Base-by-base conservation (phyloP, 1,140 invertebrate species). In the Dendroctonus valens region DNA sequence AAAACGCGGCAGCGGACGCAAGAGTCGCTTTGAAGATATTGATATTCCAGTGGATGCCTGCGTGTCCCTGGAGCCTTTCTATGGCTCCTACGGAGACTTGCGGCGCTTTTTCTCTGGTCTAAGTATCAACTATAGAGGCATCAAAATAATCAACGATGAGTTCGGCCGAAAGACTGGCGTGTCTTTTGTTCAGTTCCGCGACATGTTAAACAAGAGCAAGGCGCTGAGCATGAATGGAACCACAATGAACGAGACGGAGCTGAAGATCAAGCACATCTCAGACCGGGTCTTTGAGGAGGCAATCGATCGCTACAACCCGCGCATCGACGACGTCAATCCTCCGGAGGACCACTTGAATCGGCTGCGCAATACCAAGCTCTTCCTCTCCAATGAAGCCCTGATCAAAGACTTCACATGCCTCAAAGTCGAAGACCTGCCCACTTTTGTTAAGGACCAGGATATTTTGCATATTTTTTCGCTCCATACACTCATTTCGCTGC, bases 81-180 rank as follows among this genome's bases (percentile, higher is more conserved):
- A 71, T 50, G 77, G 88, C 0, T 85, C 83, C n/a, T 92, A 92
- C 73, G 84, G 85, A 15, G 92, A 95, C 73, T 80, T 97, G 0
- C 81, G 91, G 8, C 85, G 89, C 57, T 90, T 94, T 66, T 96
- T 97, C 75, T 83, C 85, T 5, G 87, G 87, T 7, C 84, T 89
- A 55, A 86, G 87, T 72, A 92, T 96, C 44, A 86, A 89, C 7
- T 89, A 89, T 66, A 89, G 91, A 73, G 91, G 92, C 5, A 85
- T 97, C 40, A 95, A 95, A 78, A 82, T 96, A 69, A 87, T 93
- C 7, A 91, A 89, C 73, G 90, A 94, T 70, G 84, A 86, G 9
- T 84, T 87, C 68, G 93, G 94, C 0, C 85, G 87, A 38, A 83
- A 90, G 7, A 89, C 87, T 0, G 93, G 93, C 0, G 86, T 89